These are phyloP conservation scores for Fragum fragum DNA, from an alignment of 2,888 invertebrate species.

Conservation along the genomic window DNA sequence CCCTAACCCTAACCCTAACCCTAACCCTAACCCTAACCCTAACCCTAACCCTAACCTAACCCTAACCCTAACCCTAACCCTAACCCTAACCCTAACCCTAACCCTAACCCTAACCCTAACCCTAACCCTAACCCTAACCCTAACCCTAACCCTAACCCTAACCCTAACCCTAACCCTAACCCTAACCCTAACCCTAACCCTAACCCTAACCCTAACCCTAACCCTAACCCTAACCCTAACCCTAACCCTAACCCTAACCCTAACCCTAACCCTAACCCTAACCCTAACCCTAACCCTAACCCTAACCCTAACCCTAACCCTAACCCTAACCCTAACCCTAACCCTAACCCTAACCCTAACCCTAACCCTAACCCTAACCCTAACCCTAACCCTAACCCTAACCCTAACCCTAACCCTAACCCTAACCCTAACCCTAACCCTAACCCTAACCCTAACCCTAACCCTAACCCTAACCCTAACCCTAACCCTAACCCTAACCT, in stretches of 20 bases:
- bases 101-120: slow-evolving; percentile 27
- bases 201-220: slow-evolving; percentile 19
- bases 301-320: slow-evolving; percentile 19
- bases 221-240: slow-evolving; percentile 34
- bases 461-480: slow-evolving; percentile 44
- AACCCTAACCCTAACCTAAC: slow-evolving; percentile 51
- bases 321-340: slow-evolving; percentile 42
- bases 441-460: slow-evolving; percentile 47
- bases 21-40: slow-evolving; percentile 43
- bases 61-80: slow-evolving; percentile 39
- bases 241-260: slow-evolving; percentile 33
- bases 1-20: slow-evolving; percentile 47
- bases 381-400: slow-evolving; percentile 42
- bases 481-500: slow-evolving; percentile 41
- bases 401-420: slow-evolving; percentile 38
- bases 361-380: slow-evolving; percentile 42
- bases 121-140: slow-evolving; percentile 25
- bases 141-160: slow-evolving; percentile 46
- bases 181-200: slow-evolving; percentile 22
- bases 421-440: slow-evolving; percentile 30
- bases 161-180: slow-evolving; percentile 49
- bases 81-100: slow-evolving; percentile 30
- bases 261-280: background rate
- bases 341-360: slow-evolving; percentile 46
- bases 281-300: slow-evolving; percentile 6